Conservation (phyloP, 2,888 invertebrate species). For the Callinectes sapidus region DNA sequence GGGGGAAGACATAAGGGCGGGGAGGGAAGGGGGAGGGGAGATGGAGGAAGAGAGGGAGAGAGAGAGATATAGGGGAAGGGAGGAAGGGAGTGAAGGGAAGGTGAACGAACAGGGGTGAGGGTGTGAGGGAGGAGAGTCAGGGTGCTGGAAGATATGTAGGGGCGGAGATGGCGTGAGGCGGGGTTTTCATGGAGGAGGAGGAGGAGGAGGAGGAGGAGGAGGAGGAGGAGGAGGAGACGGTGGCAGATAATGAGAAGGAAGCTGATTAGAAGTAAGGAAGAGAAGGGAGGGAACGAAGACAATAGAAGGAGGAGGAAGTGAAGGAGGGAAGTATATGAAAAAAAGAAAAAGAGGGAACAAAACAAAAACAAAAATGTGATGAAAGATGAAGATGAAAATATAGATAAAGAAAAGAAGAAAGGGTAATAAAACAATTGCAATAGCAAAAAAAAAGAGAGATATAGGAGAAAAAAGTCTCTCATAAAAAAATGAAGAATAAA, state of each 20-base stretch:
- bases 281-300: background rate
- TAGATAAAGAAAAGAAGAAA: conserved; percentile 10
- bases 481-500: no score
- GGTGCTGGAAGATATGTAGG: background rate
- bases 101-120: background rate
- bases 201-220: conserved; percentile 20
- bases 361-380: no score
- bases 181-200: background rate
- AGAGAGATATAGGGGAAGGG: background rate
- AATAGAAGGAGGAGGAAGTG: background rate
- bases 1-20: background rate
- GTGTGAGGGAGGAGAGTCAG: background rate
- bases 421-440: background rate
- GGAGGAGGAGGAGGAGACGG: no score
- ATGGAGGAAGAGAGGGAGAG: background rate
- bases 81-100: conserved; percentile 11
- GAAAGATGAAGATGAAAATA: background rate
- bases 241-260: background rate
- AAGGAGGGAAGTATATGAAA: background rate
- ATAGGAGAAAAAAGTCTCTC: conserved; percentile 44
- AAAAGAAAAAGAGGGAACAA: background rate
- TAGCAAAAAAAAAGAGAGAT: background rate
- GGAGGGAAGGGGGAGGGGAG: background rate
- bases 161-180: background rate
- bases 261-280: background rate